Conservation (phyloP, 2,888 invertebrate genomes). For the Cynaeus angustus region DNA sequence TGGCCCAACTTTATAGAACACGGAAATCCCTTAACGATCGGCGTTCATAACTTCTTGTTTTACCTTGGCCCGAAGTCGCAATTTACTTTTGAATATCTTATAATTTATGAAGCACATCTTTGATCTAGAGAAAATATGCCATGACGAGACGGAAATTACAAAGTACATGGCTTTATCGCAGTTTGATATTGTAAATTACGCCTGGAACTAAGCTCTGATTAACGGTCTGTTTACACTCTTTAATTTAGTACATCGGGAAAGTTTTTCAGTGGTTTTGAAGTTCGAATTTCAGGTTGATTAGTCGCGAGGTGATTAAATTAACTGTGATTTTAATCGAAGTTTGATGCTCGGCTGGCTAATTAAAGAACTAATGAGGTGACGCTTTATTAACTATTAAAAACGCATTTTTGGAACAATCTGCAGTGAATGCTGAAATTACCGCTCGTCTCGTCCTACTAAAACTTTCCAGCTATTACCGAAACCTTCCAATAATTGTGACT, state of each 20-base stretch:
- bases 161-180: conserved; percentile 23
- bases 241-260: conserved; percentile 15
- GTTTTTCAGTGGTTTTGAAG: conserved; percentile 1
- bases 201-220: conserved; percentile 16
- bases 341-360: conserved; percentile 20
- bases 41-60: conserved; percentile 10
- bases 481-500: conserved; percentile 21
- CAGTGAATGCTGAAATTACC: too few species aligned
- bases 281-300: conserved; percentile 3
- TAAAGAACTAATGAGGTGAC: conserved; percentile 24
- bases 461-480: conserved; percentile 19
- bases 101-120: conserved; percentile 38
- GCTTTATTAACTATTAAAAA: conserved; percentile 39
- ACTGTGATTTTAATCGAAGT: conserved; percentile 32
- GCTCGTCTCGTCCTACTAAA: too few species aligned
- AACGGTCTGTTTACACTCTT: conserved; percentile 13
- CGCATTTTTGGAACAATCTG: not conserved
- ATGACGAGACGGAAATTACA: conserved; percentile 35
- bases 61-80: conserved; percentile 1
- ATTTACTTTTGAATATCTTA: conserved; percentile 34
- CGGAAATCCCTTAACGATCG: conserved; percentile 1
- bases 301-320: conserved; percentile 24
- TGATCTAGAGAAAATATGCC: conserved; percentile 36
- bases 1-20: conserved; percentile 5
- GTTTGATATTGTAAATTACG: conserved; percentile 23